Evolutionary conservation across 1,140 invertebrate genomes (phyloP).

Genomic region (Drosophila jambulina): DNA sequence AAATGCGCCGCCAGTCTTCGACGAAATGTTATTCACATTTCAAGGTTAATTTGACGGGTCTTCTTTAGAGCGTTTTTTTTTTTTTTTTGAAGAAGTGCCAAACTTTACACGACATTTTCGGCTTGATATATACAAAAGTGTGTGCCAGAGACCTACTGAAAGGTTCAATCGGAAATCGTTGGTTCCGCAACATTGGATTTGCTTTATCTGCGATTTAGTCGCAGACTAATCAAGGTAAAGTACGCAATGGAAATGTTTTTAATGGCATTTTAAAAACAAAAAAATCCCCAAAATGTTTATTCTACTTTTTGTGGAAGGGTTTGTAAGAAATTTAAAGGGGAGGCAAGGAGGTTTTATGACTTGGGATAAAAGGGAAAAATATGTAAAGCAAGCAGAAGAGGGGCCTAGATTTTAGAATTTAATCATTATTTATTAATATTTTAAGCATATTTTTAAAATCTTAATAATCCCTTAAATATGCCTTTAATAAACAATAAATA

Average conservation of each 20-base stretch:
- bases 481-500: not conserved
- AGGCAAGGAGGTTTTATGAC: not conserved
- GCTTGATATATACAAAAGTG: conserved; percentile 13
- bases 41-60: conserved; percentile 75
- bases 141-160: conserved; percentile 30
- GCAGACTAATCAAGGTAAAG: conserved; percentile 59
- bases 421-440: not conserved
- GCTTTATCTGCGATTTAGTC: conserved; percentile 35
- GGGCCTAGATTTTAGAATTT: not conserved
- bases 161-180: conserved; percentile 52
- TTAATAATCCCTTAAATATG: not conserved
- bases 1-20: conserved; percentile 77
- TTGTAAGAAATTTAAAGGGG: not conserved
- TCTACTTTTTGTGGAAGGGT: too few species aligned
- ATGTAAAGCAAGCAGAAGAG: not conserved
- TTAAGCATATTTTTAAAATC: not conserved
- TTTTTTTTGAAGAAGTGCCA: conserved; percentile 70
- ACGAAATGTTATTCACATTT: conserved; percentile 79
- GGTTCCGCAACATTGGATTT: conserved; percentile 76
- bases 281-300: not conserved
- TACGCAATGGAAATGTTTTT: conserved; percentile 51
- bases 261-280: not conserved
- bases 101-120: conserved; percentile 24
- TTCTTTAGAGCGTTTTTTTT: conserved; percentile 42
- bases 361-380: not conserved